phyloP scores from a whole-genome alignment of 1,140 invertebrate genomes.

The Heliothis subflexa region DNA sequence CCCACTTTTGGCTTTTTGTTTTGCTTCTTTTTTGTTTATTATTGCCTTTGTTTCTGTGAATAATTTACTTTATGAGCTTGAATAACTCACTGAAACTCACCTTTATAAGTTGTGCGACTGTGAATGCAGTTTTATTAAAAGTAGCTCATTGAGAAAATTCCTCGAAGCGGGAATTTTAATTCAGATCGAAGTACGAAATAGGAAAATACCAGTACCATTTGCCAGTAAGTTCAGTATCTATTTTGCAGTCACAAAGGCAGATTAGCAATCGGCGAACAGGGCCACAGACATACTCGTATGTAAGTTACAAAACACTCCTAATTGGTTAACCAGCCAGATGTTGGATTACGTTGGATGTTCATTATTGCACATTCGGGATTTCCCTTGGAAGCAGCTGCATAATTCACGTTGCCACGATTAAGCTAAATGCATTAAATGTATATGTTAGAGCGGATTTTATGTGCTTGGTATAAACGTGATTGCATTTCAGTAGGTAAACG shows the following conservation, averaged over 20 bases:
- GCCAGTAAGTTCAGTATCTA: background rate
- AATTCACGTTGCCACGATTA: slow-evolving; percentile 64
- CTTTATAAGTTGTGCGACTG: background rate
- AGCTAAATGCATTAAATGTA: slow-evolving; percentile 56
- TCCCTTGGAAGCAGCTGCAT: slow-evolving; percentile 57
- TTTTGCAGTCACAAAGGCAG: slow-evolving; percentile 16
- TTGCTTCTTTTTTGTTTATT: slow-evolving; percentile 18
- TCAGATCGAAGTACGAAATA: too few relatives aligned
- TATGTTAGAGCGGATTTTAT: slow-evolving; percentile 3
- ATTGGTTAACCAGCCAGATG: slow-evolving; percentile 65
- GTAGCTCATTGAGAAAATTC: too few relatives aligned
- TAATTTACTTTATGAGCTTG: background rate
- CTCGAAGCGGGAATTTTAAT: too few relatives aligned
- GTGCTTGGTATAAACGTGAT: slow-evolving; percentile 9
- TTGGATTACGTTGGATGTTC: slow-evolving; percentile 64
- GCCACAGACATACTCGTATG: slow-evolving; percentile 1
- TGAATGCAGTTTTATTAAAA: too few relatives aligned
- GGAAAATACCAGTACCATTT: too few relatives aligned
- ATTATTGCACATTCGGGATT: slow-evolving; percentile 69
- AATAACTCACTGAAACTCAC: background rate
- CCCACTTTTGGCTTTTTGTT: slow-evolving; percentile 1
- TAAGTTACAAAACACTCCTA: slow-evolving; percentile 56
- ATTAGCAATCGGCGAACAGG: slow-evolving; percentile 15
- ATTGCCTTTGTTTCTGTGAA: slow-evolving; percentile 6
- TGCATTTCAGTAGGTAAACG: slow-evolving; percentile 1